These are phyloP conservation scores for Macropis europaea DNA, from an alignment of 2,888 invertebrate species.

Conservation along the genomic window DNA sequence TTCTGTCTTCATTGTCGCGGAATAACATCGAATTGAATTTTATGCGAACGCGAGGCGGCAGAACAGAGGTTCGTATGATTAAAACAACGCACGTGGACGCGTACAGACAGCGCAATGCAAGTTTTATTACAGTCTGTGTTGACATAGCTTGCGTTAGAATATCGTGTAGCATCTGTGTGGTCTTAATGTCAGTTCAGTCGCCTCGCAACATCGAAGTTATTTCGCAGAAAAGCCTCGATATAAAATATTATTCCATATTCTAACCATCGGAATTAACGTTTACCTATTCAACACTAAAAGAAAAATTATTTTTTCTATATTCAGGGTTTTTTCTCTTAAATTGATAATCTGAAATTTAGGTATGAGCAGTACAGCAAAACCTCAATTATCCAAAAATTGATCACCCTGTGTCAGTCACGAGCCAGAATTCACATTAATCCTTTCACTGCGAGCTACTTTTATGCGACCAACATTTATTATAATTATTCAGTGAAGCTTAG, in stretches of 20 bases:
- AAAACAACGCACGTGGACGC: conserved; percentile 48
- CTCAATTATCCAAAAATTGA: no score
- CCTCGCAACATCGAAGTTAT: not conserved
- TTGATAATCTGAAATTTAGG: no score
- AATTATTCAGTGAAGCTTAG: conserved; percentile 69
- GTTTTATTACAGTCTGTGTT: conserved; percentile 73
- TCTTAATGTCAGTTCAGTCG: conserved; percentile 20
- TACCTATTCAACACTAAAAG: no score
- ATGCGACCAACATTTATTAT: conserved; percentile 52
- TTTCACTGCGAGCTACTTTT: no score
- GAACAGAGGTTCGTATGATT: not conserved
- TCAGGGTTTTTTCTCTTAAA: no score
- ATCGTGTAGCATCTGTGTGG: conserved; percentile 65
- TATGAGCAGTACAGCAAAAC: no score
- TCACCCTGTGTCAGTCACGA: no score
- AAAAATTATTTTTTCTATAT: no score
- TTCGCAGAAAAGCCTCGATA: not conserved
- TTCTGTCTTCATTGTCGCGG: not conserved
- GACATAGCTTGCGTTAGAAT: conserved; percentile 69
- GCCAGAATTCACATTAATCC: no score
- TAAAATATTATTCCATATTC: not conserved
- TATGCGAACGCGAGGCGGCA: not conserved
- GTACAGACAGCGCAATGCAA: conserved; percentile 43
- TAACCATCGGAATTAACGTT: not conserved
- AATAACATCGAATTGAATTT: conserved; percentile 1